Evolutionary conservation across 1,140 invertebrate species (phyloP), one percentile per base, ranked within the genome.

Genomic region (Myzus persicae): DNA sequence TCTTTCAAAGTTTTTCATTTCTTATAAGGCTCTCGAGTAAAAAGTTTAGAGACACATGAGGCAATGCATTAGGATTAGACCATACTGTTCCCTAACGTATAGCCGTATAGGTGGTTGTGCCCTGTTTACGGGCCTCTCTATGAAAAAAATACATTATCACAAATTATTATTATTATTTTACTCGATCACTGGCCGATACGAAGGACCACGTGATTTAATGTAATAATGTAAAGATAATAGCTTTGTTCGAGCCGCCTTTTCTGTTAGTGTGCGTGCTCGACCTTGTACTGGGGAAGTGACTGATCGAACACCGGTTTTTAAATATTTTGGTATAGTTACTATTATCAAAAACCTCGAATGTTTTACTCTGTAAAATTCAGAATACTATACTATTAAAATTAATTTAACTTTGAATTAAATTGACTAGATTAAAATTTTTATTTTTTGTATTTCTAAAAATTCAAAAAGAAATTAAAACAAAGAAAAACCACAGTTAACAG

Each of bases 241-340:
- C 46, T 89, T 51, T 89, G 87, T 89, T 38, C 44, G 20, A 51
- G 87, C 87, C n/a, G 87, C 46, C 9, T 48, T 89, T 89, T 51
- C 5, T 44, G n/a, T 88, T 48, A 46, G 31, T 38, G n/a, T 88
- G 44, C 44, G 85, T 38, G 46, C 38, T 36, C 11, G 87, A 89
- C 87, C 87, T 89, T 89, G 87, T 89, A 89, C 20, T n/a, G 42
- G n/a, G 14, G 46, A 89, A 48, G n/a, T 89, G 87, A 38, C 87
- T 89, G 87, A 88, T 48, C 20, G 20, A 24, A 89, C 87, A 89
- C 87, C 31, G 87, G 87, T 89, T 89, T 89, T 51, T 88, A 24
- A 38, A 89, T 89, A 51, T 48, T 89, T 89, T 51, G 87, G n/a
- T 51, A 24, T 26, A 51, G 87, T 89, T 89, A 87, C 31, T 38